Base-by-base conservation (phyloP, 1,140 invertebrate species). In the Proales similis region DNA sequence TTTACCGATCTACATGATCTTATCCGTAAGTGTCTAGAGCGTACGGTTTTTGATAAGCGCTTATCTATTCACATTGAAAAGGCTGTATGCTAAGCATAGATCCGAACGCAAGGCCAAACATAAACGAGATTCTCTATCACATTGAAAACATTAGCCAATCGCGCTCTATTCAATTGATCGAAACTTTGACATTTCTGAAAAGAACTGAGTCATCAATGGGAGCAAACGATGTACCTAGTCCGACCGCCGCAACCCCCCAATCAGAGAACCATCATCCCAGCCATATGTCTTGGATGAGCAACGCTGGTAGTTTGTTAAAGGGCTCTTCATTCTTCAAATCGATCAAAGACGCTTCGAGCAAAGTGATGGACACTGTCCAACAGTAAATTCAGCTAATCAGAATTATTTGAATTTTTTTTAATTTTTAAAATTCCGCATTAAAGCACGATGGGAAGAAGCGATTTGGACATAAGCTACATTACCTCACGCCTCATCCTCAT, bases 331-430 rank as follows among this genome's bases (percentile, higher is more conserved):
- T 57, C 32, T 57, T 95, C 38, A 91, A 91, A 67, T 94, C 94
- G 72, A 78, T 96, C 12, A 93, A 92, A 73, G 92, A 96, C 70
- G 93, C 90, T 1, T 93, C 90, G 5, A 86, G 84, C 14, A 93
- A 92, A 81, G 88, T 96, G 12, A 92, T 95, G 83, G 88, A 93
- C 71, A 87, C 89, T 26, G 88, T 95, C 45, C 89, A 91, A 72
- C 87, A 90, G 85, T 87, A 76, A 82, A 84, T 83, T 19, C 11
- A 22, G 17, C 29, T 48, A 19, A 22, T 4, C 30, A 22, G 1
- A 66, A 11, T 53, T 3, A 38, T 57, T 66, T 11, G 20, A 46
- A 32, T 57, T 3, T 42, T n/a, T 66, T 43, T 66, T 7, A 3
- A 65, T 57, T 11, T 6, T 63, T 39, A 30, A 38, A n/a, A 51